phyloP scores from a whole-genome alignment of 2,113 vertebrate species.

The Rhodinocichla rosea region DNA sequence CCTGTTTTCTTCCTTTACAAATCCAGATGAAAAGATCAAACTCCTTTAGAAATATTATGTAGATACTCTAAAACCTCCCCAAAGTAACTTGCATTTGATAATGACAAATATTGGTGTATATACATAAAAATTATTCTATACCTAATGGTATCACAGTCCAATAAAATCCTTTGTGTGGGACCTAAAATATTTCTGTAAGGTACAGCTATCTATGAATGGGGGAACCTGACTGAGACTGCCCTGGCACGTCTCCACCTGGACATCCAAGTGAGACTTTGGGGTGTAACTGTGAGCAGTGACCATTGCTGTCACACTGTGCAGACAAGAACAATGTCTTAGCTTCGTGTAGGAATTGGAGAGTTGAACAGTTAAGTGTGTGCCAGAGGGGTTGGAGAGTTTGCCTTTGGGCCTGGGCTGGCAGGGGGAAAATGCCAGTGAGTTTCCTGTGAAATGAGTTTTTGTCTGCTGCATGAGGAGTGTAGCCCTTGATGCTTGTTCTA shows the following conservation, averaged over 20 bases:
- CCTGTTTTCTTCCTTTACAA: neutral
- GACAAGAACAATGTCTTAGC: fast-evolving
- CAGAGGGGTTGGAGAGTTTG: neutral
- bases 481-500: neutral
- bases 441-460: neutral
- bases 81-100: neutral
- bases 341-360: neutral
- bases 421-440: neutral
- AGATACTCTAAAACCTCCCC: neutral
- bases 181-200: neutral
- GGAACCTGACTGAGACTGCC: neutral
- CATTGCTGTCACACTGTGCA: neutral
- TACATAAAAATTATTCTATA: constrained; percentile 11
- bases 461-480: neutral
- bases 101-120: neutral
- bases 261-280: too few species aligned
- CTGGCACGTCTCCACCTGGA: fast-evolving
- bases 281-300: neutral
- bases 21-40: neutral
- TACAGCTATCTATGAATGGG: neutral
- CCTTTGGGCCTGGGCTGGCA: neutral
- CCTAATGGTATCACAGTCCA: neutral
- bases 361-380: neutral
- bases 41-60: neutral
- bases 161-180: neutral